Evolutionary conservation across 1,140 invertebrate genomes (phyloP).

Genomic region (Pectinophora gossypiella): DNA sequence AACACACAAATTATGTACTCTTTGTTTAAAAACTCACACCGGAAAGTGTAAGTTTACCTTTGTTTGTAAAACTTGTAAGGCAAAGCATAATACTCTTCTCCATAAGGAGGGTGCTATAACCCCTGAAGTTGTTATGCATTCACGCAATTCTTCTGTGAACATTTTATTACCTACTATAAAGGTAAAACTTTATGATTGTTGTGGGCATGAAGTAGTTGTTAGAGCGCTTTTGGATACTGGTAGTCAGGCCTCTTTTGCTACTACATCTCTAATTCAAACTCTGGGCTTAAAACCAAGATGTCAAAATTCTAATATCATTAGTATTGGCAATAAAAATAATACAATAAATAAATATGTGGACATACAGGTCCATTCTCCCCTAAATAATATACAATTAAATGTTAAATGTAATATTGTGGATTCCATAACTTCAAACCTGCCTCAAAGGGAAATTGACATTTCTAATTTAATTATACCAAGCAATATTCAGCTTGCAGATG

Average conservation of each 20-base stretch:
- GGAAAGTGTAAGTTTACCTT: neutral
- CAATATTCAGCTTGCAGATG: neutral
- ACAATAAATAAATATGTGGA: neutral
- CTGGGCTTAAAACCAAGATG: neutral
- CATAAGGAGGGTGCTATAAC: neutral
- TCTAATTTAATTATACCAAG: neutral
- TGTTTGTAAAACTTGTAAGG: neutral
- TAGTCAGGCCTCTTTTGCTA: neutral
- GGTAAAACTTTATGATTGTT: neutral
- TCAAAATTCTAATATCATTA: neutral
- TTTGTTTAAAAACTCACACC: neutral
- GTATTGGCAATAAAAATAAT: neutral
- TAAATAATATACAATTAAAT: neutral
- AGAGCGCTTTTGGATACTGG: neutral
- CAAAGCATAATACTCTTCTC: neutral
- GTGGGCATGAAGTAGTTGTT: neutral
- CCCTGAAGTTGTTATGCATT: neutral
- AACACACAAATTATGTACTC: neutral
- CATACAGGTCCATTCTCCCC: neutral
- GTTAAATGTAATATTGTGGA: neutral
- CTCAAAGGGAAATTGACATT: neutral
- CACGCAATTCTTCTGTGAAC: neutral
- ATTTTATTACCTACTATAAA: neutral
- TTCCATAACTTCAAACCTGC: neutral
- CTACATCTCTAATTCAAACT: neutral